Evolutionary conservation across 2,888 invertebrate species (phyloP).

Genomic region (Mimas tiliae): DNA sequence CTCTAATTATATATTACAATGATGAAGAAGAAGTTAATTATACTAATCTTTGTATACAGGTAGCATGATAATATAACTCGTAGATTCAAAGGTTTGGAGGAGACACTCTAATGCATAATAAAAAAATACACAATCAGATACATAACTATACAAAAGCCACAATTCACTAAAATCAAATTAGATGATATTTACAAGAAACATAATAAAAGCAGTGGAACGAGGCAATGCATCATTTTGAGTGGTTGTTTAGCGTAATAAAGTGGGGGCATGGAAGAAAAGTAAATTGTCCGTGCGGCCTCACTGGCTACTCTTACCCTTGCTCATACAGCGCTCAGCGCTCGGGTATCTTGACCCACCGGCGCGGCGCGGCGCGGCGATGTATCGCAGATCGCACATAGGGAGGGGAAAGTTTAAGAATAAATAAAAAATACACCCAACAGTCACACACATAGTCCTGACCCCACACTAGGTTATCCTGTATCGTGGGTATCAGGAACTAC

Average conservation of each 20-base stretch:
- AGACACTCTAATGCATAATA: neutral
- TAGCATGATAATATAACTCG: neutral
- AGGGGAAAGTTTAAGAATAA: conserved; percentile 20
- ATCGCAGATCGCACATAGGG: conserved; percentile 39
- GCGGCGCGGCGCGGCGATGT: conserved; percentile 28
- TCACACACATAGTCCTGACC: too few relatives aligned
- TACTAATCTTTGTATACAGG: too few relatives aligned
- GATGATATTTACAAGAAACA: conserved; percentile 25
- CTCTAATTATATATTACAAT: too few relatives aligned
- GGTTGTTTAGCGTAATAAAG: conserved; percentile 62
- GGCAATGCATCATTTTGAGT: conserved; percentile 41
- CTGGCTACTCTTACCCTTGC: conserved; percentile 65
- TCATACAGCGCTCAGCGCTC: conserved; percentile 46
- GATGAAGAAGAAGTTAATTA: too few relatives aligned
- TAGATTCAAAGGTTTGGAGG: neutral
- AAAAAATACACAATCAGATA: neutral
- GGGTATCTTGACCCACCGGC: conserved; percentile 40
- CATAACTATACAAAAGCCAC: neutral
- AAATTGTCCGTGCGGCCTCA: conserved; percentile 79
- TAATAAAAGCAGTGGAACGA: conserved; percentile 27
- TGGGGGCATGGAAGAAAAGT: conserved; percentile 76
- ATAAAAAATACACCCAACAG: too few relatives aligned
- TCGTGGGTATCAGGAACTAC: too few relatives aligned
- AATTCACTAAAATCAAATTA: conserved; percentile 24
- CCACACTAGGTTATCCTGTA: too few relatives aligned